A percentile compares a stretch with the other conserved stretches of the same genome.
phyloP scores from a whole-genome alignment of 2,113 vertebrate genomes.

The Ictalurus furcatus region DNA sequence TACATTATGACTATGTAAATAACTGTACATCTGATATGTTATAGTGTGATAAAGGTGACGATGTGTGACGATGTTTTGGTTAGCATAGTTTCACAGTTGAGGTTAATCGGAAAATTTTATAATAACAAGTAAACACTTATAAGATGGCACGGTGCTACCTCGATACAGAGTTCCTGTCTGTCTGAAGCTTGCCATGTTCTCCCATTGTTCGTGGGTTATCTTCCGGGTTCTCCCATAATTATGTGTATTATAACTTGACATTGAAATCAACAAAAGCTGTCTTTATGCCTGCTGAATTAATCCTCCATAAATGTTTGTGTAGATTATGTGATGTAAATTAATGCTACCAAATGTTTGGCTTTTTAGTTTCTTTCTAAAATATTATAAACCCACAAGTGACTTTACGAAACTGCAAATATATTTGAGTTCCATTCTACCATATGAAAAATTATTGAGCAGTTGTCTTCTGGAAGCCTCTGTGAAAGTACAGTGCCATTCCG shows the following conservation, averaged over 20 bases:
- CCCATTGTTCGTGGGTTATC: background rate
- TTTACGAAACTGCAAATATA: background rate
- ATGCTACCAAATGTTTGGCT: background rate
- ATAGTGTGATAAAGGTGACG: background rate
- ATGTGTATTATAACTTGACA: background rate
- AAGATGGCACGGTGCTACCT: background rate
- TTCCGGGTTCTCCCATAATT: background rate
- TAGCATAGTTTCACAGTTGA: background rate
- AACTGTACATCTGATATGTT: background rate
- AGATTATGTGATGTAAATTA: background rate
- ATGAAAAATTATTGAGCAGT: constrained; percentile 29
- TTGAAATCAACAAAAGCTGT: background rate
- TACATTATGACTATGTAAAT: background rate
- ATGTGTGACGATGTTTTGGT: background rate
- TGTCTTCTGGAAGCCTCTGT: constrained; percentile 22
- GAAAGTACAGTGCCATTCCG: constrained; percentile 9
- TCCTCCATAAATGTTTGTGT: background rate
- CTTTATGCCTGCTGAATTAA: background rate
- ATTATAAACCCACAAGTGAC: background rate
- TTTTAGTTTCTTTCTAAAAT: background rate
- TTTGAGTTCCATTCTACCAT: background rate
- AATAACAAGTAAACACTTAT: background rate
- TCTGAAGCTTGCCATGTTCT: background rate
- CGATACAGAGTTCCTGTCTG: background rate
- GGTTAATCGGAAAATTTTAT: background rate